Percentiles rank a stretch among this genome's conserved stretches.
These are phyloP conservation scores for Megaptera novaeangliae DNA, from an alignment of 2,113 vertebrate species.

Conservation along the genomic window DNA sequence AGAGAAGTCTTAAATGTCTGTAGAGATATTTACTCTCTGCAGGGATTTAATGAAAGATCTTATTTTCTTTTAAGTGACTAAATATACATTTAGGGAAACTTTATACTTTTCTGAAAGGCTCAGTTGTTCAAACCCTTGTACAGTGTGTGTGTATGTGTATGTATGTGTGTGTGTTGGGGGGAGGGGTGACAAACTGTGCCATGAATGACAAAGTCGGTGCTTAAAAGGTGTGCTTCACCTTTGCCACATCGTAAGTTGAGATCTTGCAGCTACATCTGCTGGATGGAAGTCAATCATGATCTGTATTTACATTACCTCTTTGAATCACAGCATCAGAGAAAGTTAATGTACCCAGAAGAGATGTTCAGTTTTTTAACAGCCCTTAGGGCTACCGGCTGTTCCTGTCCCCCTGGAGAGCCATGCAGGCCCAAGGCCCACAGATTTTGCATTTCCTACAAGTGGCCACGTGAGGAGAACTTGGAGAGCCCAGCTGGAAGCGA, in stretches of 20 bases:
- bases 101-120: background rate
- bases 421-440: rapidly evolving
- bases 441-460: background rate
- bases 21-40: background rate
- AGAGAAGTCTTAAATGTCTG: background rate
- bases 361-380: background rate
- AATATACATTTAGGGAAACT: background rate
- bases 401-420: background rate
- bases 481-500: rapidly evolving
- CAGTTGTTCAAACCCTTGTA: background rate
- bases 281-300: background rate
- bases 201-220: background rate
- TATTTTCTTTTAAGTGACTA: background rate
- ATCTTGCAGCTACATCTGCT: background rate
- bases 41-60: background rate
- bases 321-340: background rate
- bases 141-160: background rate
- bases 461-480: background rate
- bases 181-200: background rate
- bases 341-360: background rate
- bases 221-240: background rate
- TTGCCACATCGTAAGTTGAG: background rate
- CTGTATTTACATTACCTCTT: background rate
- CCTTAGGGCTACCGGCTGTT: background rate
- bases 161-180: background rate